Evolutionary conservation across 2,113 vertebrate species (phyloP).

Genomic region (Perca flavescens): DNA sequence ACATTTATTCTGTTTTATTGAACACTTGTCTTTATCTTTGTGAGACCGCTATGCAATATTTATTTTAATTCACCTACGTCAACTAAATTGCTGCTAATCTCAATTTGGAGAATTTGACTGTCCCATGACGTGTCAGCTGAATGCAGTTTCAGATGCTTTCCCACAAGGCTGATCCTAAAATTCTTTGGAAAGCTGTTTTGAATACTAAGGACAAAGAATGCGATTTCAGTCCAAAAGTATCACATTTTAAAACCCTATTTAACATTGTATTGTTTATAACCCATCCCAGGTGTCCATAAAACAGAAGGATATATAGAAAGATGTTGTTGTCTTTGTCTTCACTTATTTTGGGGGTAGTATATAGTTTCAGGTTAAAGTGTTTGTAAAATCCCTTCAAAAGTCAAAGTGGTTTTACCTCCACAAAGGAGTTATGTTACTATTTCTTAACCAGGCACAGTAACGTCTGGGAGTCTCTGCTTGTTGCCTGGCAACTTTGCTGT

Average conservation of each 20-base stretch:
- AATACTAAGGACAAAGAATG: conserved; percentile 9
- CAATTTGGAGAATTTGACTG: background rate
- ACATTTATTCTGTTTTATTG: background rate
- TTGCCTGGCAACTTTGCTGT: too few relatives aligned
- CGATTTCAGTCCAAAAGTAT: background rate
- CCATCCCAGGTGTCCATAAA: conserved; percentile 1
- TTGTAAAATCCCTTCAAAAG: too few relatives aligned
- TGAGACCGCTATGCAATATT: background rate
- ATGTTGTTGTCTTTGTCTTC: background rate
- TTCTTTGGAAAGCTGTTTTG: conserved; percentile 16
- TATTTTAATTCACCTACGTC: background rate
- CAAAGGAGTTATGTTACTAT: too few relatives aligned
- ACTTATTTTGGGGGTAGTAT: background rate
- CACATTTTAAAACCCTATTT: background rate
- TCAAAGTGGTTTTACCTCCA: too few relatives aligned
- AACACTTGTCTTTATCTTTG: background rate
- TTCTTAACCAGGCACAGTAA: too few relatives aligned
- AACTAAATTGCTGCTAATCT: background rate
- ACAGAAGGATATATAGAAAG: background rate
- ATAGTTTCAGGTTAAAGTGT: background rate
- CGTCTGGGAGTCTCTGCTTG: too few relatives aligned
- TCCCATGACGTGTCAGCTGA: background rate
- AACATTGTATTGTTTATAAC: background rate
- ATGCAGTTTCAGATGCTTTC: conserved; percentile 8
- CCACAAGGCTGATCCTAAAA: background rate